Evolutionary conservation across 2,888 invertebrate genomes (phyloP).

Genomic region (Drosophila atroscutellata): DNA sequence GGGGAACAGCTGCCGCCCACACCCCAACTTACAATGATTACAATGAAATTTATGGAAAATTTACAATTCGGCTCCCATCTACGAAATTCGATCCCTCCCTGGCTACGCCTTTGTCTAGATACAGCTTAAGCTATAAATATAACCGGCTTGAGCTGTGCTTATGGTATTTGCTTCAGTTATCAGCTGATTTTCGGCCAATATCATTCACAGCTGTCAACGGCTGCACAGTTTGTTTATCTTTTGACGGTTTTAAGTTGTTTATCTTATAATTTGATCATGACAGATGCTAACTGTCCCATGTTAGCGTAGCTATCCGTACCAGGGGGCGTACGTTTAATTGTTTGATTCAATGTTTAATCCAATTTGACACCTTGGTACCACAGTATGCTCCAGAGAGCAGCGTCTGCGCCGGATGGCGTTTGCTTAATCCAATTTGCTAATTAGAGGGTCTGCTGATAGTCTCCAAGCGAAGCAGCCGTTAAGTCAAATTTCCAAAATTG

Average conservation of each 20-base stretch:
- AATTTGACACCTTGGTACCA: constrained; percentile 53
- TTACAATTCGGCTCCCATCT: neutral
- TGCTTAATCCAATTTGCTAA: constrained; percentile 41
- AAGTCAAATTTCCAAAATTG: constrained; percentile 2
- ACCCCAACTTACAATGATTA: neutral
- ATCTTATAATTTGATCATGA: constrained; percentile 26
- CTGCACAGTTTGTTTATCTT: neutral
- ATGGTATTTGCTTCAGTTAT: neutral
- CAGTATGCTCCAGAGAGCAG: constrained; percentile 1
- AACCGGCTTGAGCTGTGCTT: neutral
- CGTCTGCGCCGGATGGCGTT: constrained; percentile 18
- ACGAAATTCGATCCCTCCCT: neutral
- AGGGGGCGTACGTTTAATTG: constrained; percentile 41
- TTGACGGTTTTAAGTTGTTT: constrained; percentile 14
- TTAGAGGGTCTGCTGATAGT: constrained; percentile 21
- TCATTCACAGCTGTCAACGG: constrained; percentile 3
- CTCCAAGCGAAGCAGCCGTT: neutral
- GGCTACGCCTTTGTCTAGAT: neutral
- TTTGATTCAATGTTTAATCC: constrained; percentile 44
- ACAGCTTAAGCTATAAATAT: neutral
- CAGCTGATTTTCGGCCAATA: constrained; percentile 27
- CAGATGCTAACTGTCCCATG: constrained; percentile 43
- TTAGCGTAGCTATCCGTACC: constrained; percentile 38
- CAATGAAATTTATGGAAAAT: neutral
- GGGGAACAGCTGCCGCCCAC: neutral